phyloP scores from a whole-genome alignment of 2,113 vertebrate genomes.

The Myotis yumanensis region DNA sequence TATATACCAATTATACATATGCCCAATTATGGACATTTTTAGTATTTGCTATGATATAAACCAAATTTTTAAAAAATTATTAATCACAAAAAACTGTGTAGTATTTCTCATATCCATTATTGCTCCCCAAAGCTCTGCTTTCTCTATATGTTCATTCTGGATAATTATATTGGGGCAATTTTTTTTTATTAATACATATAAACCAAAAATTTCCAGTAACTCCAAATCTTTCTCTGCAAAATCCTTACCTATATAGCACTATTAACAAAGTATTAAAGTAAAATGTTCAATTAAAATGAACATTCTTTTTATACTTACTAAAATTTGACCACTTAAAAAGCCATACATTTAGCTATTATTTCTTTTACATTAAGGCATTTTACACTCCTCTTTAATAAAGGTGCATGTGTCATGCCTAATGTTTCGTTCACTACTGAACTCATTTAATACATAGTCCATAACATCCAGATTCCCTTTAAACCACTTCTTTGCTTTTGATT shows the following conservation, averaged over 20 bases:
- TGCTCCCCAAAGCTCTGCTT: background rate
- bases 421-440: background rate
- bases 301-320: background rate
- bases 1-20: background rate
- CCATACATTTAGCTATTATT: background rate
- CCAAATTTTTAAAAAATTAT: background rate
- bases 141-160: background rate
- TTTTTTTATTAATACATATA: background rate
- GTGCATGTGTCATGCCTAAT: background rate
- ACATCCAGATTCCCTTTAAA: background rate
- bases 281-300: background rate
- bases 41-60: background rate
- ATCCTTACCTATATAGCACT: background rate
- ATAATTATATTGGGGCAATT: background rate
- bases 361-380: background rate
- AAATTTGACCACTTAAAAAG: background rate
- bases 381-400: background rate
- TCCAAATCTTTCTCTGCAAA: background rate
- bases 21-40: background rate
- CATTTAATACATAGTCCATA: background rate
- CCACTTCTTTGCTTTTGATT: background rate
- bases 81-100: background rate
- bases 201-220: background rate
- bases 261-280: background rate
- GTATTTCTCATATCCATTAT: background rate